These are phyloP conservation scores for Myzus persicae DNA, from an alignment of 1,140 invertebrate genomes.

Conservation along the genomic window DNA sequence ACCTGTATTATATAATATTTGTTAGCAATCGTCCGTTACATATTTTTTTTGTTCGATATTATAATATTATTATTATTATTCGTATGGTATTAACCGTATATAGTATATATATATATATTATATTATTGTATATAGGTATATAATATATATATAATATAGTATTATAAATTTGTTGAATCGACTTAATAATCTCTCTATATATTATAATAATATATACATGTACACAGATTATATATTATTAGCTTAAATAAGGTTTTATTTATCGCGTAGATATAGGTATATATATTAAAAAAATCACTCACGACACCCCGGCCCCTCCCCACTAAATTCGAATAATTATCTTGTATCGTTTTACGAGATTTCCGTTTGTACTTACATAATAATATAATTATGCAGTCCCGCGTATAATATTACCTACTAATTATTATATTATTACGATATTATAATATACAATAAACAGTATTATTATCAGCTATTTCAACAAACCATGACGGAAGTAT, in stretches of 20 bases:
- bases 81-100: background rate
- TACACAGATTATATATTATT: background rate
- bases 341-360: background rate
- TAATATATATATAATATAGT: background rate
- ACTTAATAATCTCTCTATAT: background rate
- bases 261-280: background rate
- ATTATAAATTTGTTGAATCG: conserved; percentile 11
- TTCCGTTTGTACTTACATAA: background rate
- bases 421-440: background rate
- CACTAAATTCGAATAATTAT: background rate
- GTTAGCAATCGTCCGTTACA: background rate
- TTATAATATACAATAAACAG: background rate
- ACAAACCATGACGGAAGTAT: background rate
- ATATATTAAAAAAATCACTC: background rate
- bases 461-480: conserved; percentile 4
- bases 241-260: background rate
- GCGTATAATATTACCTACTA: background rate
- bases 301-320: background rate
- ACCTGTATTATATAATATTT: background rate
- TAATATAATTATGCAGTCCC: background rate
- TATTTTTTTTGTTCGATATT: background rate
- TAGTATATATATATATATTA: background rate
- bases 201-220: background rate
- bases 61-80: background rate
- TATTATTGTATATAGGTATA: conserved; percentile 17